Evolutionary conservation across 2,888 invertebrate genomes (phyloP).

Genomic region (Temnothorax unifasciatus): DNA sequence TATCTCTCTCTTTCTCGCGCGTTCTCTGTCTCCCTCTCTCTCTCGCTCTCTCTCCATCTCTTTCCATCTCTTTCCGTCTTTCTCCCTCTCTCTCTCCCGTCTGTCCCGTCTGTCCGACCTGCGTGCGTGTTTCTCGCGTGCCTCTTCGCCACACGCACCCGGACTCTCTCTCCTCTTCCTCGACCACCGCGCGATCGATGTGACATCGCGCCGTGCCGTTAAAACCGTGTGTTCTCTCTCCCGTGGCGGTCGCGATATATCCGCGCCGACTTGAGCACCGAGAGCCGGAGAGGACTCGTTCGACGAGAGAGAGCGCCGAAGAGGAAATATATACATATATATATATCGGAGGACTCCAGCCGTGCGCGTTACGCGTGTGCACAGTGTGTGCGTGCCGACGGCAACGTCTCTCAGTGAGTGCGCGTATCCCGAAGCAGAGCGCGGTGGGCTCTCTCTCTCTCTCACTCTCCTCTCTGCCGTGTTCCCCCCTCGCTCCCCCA

Average conservation of each 20-base stretch:
- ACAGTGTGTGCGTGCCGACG: slow-evolving; percentile 68
- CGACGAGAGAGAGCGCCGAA: neutral
- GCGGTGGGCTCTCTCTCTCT: slow-evolving; percentile 13
- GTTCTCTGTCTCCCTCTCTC: neutral
- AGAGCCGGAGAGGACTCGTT: slow-evolving; percentile 34
- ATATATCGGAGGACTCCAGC: neutral
- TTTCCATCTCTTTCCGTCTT: neutral
- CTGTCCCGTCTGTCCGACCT: slow-evolving; percentile 68
- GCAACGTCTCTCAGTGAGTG: slow-evolving; percentile 58
- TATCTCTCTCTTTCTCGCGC: neutral
- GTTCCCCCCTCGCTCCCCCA: slow-evolving; percentile 15
- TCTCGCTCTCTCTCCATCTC: neutral
- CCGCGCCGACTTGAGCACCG: slow-evolving; percentile 22
- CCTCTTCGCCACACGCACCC: slow-evolving; percentile 75
- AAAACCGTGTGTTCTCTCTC: slow-evolving; percentile 59
- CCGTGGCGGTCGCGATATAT: slow-evolving; percentile 29
- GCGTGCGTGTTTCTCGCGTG: slow-evolving; percentile 76
- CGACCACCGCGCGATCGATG: slow-evolving; percentile 74
- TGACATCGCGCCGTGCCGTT: slow-evolving; percentile 71
- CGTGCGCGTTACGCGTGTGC: slow-evolving; percentile 44
- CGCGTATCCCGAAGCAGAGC: slow-evolving; percentile 62
- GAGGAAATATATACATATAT: slow-evolving; percentile 19
- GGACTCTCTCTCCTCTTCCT: slow-evolving; percentile 72
- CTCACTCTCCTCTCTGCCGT: slow-evolving; percentile 20
- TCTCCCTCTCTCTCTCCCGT: neutral